phyloP scores from a whole-genome alignment of 2,113 vertebrate species.

The Leucoraja erinaceus region DNA sequence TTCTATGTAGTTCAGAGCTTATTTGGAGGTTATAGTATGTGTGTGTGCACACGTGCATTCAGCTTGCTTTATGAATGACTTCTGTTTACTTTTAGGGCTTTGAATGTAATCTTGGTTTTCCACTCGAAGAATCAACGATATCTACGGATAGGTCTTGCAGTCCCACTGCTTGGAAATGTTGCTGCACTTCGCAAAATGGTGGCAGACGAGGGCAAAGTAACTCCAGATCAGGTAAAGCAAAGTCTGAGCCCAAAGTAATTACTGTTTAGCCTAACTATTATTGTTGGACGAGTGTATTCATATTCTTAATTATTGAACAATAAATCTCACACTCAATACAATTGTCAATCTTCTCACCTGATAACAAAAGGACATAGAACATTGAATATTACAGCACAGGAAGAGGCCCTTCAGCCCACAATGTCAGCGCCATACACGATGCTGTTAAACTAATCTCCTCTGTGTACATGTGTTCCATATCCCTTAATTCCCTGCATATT shows the following conservation, averaged over 20 bases:
- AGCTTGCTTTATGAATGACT: not conserved
- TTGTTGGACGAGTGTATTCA: not conserved
- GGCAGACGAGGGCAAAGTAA: conserved; percentile 69
- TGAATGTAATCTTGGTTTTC: conserved; percentile 81
- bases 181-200: conserved; percentile 74
- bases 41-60: not conserved
- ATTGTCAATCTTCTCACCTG: not conserved
- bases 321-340: not conserved
- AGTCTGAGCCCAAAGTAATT: not conserved
- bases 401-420: too few species aligned
- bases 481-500: too few species aligned
- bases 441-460: too few species aligned
- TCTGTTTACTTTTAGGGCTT: conserved; percentile 58
- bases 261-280: not conserved
- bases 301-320: not conserved
- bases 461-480: too few species aligned
- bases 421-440: too few species aligned
- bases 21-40: too few species aligned
- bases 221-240: conserved; percentile 69
- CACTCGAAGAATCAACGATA: conserved; percentile 67
- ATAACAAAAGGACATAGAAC: not conserved
- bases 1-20: too few species aligned
- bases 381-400: too few species aligned
- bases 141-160: conserved; percentile 76
- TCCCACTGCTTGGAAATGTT: conserved; percentile 72